Conservation (phyloP, 2,113 vertebrate species). For the Actenoides lindsayi region DNA sequence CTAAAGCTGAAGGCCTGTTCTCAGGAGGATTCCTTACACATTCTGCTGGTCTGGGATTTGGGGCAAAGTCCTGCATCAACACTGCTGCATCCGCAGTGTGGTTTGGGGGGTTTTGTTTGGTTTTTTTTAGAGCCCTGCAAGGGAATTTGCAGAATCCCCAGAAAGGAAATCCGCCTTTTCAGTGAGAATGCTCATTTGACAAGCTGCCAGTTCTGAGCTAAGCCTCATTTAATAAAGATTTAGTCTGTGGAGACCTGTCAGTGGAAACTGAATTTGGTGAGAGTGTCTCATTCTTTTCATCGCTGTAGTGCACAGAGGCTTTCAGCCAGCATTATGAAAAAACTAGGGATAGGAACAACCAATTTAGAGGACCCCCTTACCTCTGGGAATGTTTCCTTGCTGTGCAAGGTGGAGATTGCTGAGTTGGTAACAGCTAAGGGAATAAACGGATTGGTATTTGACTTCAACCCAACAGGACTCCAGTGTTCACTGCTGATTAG, state of each 20-base stretch:
- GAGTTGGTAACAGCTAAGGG: constrained; percentile 44
- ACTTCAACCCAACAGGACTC: constrained; percentile 32
- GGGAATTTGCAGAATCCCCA: constrained; percentile 54
- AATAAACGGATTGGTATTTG: constrained; percentile 35
- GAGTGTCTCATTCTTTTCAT: constrained; percentile 63
- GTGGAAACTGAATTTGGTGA: constrained; percentile 64
- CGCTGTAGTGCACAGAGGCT: not conserved
- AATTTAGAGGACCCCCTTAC: constrained; percentile 10
- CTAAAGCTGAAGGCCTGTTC: not conserved
- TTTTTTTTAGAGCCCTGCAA: not conserved
- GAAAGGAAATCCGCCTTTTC: constrained; percentile 69
- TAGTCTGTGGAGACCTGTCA: constrained; percentile 67
- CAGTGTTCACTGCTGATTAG: constrained; percentile 40
- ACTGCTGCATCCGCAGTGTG: not conserved
- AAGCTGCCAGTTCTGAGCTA: constrained; percentile 72
- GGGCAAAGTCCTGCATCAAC: not conserved
- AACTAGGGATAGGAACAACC: constrained; percentile 32
- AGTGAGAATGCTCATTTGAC: constrained; percentile 64
- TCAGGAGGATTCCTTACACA: not conserved
- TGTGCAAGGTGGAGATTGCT: constrained; percentile 37
- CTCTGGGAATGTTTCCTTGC: constrained; percentile 2
- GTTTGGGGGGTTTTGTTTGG: not conserved
- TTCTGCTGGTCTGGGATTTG: not conserved
- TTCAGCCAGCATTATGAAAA: constrained; percentile 42
- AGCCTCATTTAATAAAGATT: constrained; percentile 75